Percentiles rank a stretch among this genome's conserved stretches.
These are phyloP conservation scores for Drosophila tanythrix DNA, from an alignment of 2,888 invertebrate genomes.

Conservation along the genomic window DNA sequence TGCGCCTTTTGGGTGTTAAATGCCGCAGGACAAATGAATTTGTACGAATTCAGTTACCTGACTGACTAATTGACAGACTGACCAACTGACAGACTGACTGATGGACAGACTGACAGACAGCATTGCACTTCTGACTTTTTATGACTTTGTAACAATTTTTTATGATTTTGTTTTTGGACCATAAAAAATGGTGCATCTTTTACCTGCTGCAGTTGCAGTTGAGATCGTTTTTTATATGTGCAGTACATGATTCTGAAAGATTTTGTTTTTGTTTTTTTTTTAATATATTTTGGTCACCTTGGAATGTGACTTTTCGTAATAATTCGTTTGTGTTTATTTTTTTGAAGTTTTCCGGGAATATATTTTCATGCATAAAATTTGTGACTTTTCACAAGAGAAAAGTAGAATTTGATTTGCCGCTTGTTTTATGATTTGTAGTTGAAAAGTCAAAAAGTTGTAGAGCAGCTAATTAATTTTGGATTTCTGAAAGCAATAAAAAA, in stretches of 20 bases:
- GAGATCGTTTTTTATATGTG: conserved; percentile 48
- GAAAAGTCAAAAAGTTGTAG: conserved; percentile 43
- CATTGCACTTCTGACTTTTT: conserved; percentile 63
- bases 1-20: conserved; percentile 65
- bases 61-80: not conserved
- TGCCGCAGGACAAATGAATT: conserved; percentile 67
- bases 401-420: not conserved
- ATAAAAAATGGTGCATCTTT: conserved; percentile 70
- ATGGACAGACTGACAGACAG: not conserved
- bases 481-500: not conserved
- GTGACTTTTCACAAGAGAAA: conserved; percentile 21
- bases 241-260: conserved; percentile 39
- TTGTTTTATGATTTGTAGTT: conserved; percentile 24
- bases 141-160: conserved; percentile 82
- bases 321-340: conserved; percentile 59
- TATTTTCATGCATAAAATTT: conserved; percentile 32
- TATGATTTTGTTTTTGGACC: conserved; percentile 65
- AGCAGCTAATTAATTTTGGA: conserved; percentile 13
- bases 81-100: not conserved
- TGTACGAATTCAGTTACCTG: conserved; percentile 60
- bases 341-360: conserved; percentile 59
- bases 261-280: conserved; percentile 22
- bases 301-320: conserved; percentile 75
- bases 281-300: conserved; percentile 42
- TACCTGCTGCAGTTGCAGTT: conserved; percentile 47